Conservation (phyloP, 2,113 vertebrate species). For the Heloderma charlesbogerti region DNA sequence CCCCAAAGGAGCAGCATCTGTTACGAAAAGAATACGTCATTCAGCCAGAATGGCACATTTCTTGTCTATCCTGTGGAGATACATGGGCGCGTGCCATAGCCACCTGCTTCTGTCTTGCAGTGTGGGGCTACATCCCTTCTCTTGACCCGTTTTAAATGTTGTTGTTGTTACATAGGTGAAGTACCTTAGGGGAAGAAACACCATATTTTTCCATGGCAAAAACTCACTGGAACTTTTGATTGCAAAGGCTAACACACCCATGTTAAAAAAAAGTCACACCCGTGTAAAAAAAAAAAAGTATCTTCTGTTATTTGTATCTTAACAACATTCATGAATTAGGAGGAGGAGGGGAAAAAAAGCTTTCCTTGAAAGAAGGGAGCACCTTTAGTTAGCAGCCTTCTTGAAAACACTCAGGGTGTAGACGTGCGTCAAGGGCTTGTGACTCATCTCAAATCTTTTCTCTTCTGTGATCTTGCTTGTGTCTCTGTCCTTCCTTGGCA, state of each 20-base stretch:
- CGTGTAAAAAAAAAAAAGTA: neutral
- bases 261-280: too few relatives aligned
- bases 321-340: neutral
- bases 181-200: neutral
- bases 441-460: neutral
- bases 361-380: too few relatives aligned
- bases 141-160: too few relatives aligned
- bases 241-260: neutral
- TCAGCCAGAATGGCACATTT: neutral
- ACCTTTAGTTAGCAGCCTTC: too few relatives aligned
- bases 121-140: neutral
- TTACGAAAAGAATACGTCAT: too few relatives aligned
- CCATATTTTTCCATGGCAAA: neutral
- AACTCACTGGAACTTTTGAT: neutral
- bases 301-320: neutral
- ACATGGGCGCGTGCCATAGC: neutral
- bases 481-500: slow-evolving; percentile 58
- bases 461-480: neutral
- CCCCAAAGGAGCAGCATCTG: neutral
- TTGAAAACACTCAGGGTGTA: too few relatives aligned
- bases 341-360: too few relatives aligned
- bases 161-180: neutral
- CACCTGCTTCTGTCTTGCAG: neutral
- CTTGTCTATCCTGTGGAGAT: neutral
- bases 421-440: too few relatives aligned